Base-by-base conservation (phyloP, 2,888 invertebrate genomes). In the Apocheima hispidaria region DNA sequence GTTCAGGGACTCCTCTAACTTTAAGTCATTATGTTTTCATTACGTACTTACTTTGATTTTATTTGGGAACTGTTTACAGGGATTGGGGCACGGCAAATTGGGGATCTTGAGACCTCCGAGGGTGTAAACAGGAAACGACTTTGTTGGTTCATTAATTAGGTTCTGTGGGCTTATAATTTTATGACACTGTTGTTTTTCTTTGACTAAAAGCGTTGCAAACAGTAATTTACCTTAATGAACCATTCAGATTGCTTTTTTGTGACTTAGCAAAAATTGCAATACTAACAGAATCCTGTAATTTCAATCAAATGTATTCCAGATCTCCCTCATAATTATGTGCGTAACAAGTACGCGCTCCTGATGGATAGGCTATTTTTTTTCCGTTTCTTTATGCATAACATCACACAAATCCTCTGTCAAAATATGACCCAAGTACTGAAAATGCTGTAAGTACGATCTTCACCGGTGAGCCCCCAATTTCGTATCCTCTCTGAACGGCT, bases 11-110 rank as follows among this genome's bases (percentile, higher is more conserved):
- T 56, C 46, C 26, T 61, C 48, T 52, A 66, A 68, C 61, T 66
- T 66, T 26, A 55, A 63, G 66, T 63, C 66, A 64, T 69, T 66
- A 63, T 66, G 65, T 65, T 68, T 68, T 68, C 70, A 68, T 68
- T 70, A 65, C 68, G 64, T 60, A 65, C 65, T 66, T 66, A 64
- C 63, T 65, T 57, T 68, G 69, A 70, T 68, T 70, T 70, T 70
- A 68, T 66, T 68, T 63, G 57, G 58, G 62, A 60, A 65, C 61
- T 60, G 64, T 60, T 66, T 60, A 68, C 61, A 63, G 59, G 60
- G 46, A 55, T 55, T 59, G 53, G 55, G 61, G 50, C 33, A 59
- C 54, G 43, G 53, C 50, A 59, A 58, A 63, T 54, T 63, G 54
- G 40, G 51, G 59, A 55, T 59, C 55, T 55, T 21, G 60, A 50